Evolutionary conservation across 2,888 invertebrate genomes (phyloP).

Genomic region (Panzeria rudis): DNA sequence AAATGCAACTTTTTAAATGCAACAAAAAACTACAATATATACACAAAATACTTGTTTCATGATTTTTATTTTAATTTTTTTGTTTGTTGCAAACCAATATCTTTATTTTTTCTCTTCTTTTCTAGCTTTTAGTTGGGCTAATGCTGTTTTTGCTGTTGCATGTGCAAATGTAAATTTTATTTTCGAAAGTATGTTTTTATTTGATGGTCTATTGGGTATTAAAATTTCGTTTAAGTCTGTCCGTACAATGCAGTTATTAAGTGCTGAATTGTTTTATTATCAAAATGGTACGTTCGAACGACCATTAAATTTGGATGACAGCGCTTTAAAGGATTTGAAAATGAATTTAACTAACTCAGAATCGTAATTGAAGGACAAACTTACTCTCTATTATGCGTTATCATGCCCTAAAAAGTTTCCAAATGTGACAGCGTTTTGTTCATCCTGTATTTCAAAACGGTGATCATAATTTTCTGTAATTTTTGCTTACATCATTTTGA

Average conservation of each 20-base stretch:
- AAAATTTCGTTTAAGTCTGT: constrained; percentile 53
- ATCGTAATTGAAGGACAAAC: background rate
- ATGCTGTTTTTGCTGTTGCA: constrained; percentile 8
- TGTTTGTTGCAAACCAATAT: constrained; percentile 36
- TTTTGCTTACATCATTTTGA: too few relatives aligned
- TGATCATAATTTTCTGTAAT: too few relatives aligned
- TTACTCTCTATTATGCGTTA: background rate
- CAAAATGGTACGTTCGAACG: constrained; percentile 49
- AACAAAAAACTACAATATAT: constrained; percentile 22
- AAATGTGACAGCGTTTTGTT: background rate
- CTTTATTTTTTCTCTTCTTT: constrained; percentile 13
- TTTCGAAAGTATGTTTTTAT: constrained; percentile 1
- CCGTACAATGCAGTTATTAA: constrained; percentile 69
- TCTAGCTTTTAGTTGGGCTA: background rate
- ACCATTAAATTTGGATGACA: constrained; percentile 27
- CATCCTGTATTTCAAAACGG: background rate
- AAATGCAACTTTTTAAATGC: constrained; percentile 50
- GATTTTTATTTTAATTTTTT: constrained; percentile 7
- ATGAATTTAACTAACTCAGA: too few relatives aligned
- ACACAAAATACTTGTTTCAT: constrained; percentile 12
- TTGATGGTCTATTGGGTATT: constrained; percentile 32
- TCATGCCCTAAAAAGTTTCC: background rate
- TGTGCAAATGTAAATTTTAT: constrained; percentile 39
- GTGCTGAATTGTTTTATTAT: constrained; percentile 72
- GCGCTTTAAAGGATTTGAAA: constrained; percentile 34